Evolutionary conservation across 2,888 invertebrate species (phyloP), one percentile per base, ranked within the genome.

Genomic region (Macropis europaea): DNA sequence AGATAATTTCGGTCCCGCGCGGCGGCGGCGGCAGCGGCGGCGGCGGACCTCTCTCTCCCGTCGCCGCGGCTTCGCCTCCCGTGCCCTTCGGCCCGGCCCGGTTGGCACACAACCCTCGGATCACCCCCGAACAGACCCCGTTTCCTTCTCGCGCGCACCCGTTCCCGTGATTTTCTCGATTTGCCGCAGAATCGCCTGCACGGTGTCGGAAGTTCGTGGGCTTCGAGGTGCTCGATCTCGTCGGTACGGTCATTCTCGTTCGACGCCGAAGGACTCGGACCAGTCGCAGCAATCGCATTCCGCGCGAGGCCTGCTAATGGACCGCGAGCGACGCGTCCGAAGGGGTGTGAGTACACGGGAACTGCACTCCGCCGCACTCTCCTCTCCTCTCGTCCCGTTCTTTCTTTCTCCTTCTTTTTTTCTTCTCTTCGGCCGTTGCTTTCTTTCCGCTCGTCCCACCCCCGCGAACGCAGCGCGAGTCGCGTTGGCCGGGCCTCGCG

Each of bases 1-100:
- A 71, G 84, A 86, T 85, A 85, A 86, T 85, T 84, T 84, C 81
- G 70, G 82, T 82, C 69, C 75, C 54, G 72, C 52, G 66, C 4
- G 38, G 6, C 38, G 69, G 54, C 42, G 53, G 54, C 60, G 24
- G 32, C 30, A 47, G 30, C 50, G 36, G 7, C 34, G 26, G 15
- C 32, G 17, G 30, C 43, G 36, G 28, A 61, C 67, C 61, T 56
- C 28, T 15, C 61, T 52, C 43, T 26, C n/a, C 5, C 36, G n/a
- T 38, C 42, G 15, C 32, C 26, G 26, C 22, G 7, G 15, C 11
- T 36, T 38, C n/a, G 52, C 32, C 47, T n/a, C n/a, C 13, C 7
- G 34, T 26, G 11, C 5, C n/a, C n/a, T n/a, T n/a, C 34, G 32
- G 2, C 24, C 7, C 36, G 36, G n/a, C 24, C 43, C 43, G 5